Conservation (phyloP, 1,140 invertebrate genomes). For the Ephestia elutella region DNA sequence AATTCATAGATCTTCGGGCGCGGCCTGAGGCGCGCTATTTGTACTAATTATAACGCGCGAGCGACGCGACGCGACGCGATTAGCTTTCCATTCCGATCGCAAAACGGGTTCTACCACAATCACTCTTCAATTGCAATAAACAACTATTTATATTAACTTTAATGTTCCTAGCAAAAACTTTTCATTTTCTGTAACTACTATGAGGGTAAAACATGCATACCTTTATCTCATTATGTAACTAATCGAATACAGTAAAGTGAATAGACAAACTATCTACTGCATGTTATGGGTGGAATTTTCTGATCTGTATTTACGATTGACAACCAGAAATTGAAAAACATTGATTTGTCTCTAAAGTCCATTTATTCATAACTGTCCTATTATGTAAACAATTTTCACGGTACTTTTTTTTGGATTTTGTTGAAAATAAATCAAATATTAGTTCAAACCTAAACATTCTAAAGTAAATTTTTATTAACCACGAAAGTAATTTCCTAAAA, state of each 20-base stretch:
- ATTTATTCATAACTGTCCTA: no score
- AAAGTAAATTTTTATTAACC: no score
- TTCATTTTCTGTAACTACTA: neutral
- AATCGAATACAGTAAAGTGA: neutral
- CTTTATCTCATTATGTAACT: neutral
- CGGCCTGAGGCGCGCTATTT: slow-evolving; percentile 52
- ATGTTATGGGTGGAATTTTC: no score
- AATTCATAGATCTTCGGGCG: slow-evolving; percentile 33
- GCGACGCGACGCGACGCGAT: slow-evolving; percentile 54
- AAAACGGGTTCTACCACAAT: slow-evolving; percentile 10
- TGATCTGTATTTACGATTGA: no score
- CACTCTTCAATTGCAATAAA: neutral
- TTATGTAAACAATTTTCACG: no score
- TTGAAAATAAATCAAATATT: no score
- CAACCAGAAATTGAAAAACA: no score
- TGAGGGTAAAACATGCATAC: neutral
- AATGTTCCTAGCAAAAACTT: neutral
- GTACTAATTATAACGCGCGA: slow-evolving; percentile 71
- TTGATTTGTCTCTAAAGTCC: no score
- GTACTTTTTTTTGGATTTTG: no score
- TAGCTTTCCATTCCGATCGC: slow-evolving; percentile 48
- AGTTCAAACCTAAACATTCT: no score
- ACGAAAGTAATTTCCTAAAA: no score
- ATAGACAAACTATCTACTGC: no score
- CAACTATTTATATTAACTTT: neutral